Percentiles rank a stretch among this genome's conserved stretches.
Conservation (phyloP, 2,113 vertebrate genomes). For the Limnothrissa miodon region DNA sequence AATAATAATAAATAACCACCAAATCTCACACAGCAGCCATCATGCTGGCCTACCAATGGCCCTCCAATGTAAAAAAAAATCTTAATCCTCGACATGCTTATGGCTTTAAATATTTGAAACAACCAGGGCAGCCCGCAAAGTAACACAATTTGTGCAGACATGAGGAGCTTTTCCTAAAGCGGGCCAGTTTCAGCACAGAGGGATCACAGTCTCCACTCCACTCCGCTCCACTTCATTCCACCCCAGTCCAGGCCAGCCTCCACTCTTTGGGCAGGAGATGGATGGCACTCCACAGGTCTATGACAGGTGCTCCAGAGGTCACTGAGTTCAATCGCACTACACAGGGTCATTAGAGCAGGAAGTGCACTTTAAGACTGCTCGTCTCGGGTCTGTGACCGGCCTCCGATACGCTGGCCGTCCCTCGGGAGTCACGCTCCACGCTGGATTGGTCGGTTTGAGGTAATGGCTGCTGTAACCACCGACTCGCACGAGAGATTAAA, state of each 20-base stretch:
- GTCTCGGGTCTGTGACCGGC: not conserved
- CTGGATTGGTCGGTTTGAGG: conserved; percentile 3
- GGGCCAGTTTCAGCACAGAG: not conserved
- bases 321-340: conserved; percentile 19
- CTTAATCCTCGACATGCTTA: not conserved
- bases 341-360: conserved; percentile 22
- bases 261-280: not conserved
- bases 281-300: conserved; percentile 21
- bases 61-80: not conserved
- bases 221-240: not conserved
- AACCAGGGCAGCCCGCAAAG: not conserved
- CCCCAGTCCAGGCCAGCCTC: not conserved
- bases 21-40: not conserved
- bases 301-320: conserved; percentile 18
- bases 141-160: not conserved
- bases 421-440: not conserved
- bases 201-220: not conserved
- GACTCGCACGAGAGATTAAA: conserved; percentile 21
- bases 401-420: not conserved
- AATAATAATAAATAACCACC: not conserved
- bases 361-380: not conserved
- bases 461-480: not conserved
- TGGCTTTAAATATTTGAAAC: not conserved
- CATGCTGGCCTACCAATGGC: not conserved
- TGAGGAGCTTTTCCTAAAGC: not conserved